These are phyloP conservation scores for Oceanodroma leucorhoa DNA, from an alignment of 2,797 vertebrate genomes.

Conservation along the genomic window DNA sequence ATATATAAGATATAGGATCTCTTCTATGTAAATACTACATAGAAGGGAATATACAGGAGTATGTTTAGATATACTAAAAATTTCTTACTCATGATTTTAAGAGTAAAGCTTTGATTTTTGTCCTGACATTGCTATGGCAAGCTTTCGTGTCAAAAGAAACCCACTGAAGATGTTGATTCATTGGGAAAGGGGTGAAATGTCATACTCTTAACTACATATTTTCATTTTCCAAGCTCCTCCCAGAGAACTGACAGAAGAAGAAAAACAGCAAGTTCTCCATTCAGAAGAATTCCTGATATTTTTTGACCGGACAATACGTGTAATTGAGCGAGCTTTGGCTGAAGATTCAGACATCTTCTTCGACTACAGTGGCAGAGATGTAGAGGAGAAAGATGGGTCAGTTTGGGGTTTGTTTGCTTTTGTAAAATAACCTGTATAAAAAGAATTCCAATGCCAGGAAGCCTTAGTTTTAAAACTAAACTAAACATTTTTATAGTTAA, in stretches of 20 bases:
- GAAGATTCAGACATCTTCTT: constrained; percentile 95
- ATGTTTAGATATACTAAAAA: constrained; percentile 18
- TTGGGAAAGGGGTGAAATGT: constrained; percentile 54
- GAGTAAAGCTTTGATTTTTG: constrained; percentile 38
- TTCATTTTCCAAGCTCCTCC: constrained; percentile 79
- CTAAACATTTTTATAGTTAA: neutral
- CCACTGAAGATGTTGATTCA: constrained; percentile 40
- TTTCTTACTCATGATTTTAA: constrained; percentile 49
- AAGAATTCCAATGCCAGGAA: neutral
- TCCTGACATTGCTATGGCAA: neutral
- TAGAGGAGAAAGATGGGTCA: constrained; percentile 95
- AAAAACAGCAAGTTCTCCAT: constrained; percentile 94
- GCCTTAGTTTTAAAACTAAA: neutral
- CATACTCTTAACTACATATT: constrained; percentile 35
- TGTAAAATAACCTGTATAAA: neutral
- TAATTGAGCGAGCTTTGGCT: constrained; percentile 93
- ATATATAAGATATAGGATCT: constrained; percentile 49
- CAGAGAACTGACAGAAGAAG: constrained; percentile 93
- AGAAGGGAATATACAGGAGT: neutral
- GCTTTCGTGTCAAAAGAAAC: constrained; percentile 26
- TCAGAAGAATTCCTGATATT: constrained; percentile 96
- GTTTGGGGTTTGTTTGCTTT: constrained; percentile 27
- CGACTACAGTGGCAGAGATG: constrained; percentile 90
- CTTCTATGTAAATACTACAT: neutral
- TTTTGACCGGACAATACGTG: constrained; percentile 93